Conservation (phyloP, 1,140 invertebrate genomes). For the Gryllus bimaculatus region DNA sequence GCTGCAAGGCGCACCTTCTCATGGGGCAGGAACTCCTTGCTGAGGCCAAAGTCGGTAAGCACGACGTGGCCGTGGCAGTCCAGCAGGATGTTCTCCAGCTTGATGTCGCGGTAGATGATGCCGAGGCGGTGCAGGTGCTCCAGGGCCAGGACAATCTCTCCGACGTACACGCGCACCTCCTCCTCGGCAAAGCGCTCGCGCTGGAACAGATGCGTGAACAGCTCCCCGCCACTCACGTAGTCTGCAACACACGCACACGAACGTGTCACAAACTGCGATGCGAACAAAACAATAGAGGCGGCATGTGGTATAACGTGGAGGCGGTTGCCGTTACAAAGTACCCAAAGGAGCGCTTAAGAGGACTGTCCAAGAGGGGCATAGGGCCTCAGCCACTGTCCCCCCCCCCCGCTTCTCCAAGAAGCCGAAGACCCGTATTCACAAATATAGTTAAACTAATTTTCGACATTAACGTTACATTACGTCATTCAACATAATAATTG, state of each 20-base stretch:
- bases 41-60: slow-evolving; percentile 84
- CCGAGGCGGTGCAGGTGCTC: slow-evolving; percentile 88
- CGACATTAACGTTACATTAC: too few species aligned
- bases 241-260: slow-evolving; percentile 49
- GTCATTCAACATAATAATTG: too few species aligned
- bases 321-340: too few species aligned
- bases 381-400: too few species aligned
- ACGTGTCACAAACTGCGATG: neutral
- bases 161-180: slow-evolving; percentile 80
- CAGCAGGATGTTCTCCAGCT: slow-evolving; percentile 85
- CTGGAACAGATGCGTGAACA: slow-evolving; percentile 87
- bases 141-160: slow-evolving; percentile 82
- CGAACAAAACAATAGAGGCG: too few species aligned
- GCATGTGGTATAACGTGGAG: too few species aligned
- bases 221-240: slow-evolving; percentile 85
- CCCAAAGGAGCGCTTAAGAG: too few species aligned
- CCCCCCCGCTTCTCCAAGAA: too few species aligned
- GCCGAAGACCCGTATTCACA: too few species aligned
- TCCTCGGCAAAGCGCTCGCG: slow-evolving; percentile 75
- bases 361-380: too few species aligned
- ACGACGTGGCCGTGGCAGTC: slow-evolving; percentile 83
- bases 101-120: slow-evolving; percentile 94
- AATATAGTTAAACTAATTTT: too few species aligned
- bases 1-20: slow-evolving; percentile 39
- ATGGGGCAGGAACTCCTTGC: slow-evolving; percentile 72